Percentiles rank a stretch among this genome's conserved stretches.
Conservation (phyloP, 2,113 vertebrate species). For the Podarcis muralis region DNA sequence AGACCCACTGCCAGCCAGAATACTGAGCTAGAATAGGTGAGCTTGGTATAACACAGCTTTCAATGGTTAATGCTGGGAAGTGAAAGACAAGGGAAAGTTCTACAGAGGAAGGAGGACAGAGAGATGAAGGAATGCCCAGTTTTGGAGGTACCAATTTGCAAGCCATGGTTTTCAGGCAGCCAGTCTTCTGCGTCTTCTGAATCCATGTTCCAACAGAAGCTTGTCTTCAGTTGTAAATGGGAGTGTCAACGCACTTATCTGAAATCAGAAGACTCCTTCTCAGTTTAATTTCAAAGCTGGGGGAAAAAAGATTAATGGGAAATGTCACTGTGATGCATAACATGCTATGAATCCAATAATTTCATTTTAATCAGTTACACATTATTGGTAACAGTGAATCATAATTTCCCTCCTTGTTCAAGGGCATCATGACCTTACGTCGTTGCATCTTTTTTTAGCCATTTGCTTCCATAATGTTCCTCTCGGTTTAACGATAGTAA, state of each 20-base stretch:
- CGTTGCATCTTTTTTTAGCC: slow-evolving; percentile 23
- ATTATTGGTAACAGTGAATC: slow-evolving; percentile 60
- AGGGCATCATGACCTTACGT: slow-evolving; percentile 46
- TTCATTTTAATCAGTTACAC: slow-evolving; percentile 64
- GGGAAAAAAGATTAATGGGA: slow-evolving; percentile 57
- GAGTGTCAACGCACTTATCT: slow-evolving; percentile 41
- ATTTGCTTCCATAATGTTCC: slow-evolving; percentile 20
- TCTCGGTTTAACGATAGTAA: slow-evolving; percentile 10
- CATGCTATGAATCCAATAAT: slow-evolving; percentile 57
- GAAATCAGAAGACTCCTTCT: slow-evolving; percentile 49
- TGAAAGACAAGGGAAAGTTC: neutral
- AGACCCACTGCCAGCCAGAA: too few relatives aligned
- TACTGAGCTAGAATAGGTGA: too few relatives aligned
- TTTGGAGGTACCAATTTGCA: too few relatives aligned
- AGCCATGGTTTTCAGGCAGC: too few relatives aligned
- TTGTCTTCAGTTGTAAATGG: slow-evolving; percentile 50
- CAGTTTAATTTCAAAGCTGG: slow-evolving; percentile 56
- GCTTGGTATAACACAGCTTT: too few relatives aligned
- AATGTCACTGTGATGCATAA: slow-evolving; percentile 49
- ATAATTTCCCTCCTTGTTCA: slow-evolving; percentile 48
- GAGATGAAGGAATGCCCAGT: neutral
- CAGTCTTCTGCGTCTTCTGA: neutral
- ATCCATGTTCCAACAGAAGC: slow-evolving; percentile 22
- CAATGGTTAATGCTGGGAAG: neutral
- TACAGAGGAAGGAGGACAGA: neutral